Percentiles rank a stretch among this genome's conserved stretches.
phyloP scores from a whole-genome alignment of 2,113 vertebrate genomes.

The Tachuris rubrigastra region DNA sequence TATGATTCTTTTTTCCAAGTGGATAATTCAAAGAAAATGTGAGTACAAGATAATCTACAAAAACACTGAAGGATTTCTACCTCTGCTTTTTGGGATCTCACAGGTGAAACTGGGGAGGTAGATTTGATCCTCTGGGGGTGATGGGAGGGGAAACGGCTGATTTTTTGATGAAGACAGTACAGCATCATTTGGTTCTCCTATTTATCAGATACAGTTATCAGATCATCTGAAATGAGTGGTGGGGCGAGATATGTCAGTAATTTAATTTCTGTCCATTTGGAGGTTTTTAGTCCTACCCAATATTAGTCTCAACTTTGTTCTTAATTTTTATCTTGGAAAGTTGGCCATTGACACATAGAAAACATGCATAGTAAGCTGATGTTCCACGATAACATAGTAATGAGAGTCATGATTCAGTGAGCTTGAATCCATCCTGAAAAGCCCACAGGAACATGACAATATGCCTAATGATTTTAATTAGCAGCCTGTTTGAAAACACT shows the following conservation, averaged over 20 bases:
- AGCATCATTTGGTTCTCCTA: not conserved
- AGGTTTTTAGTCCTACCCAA: not conserved
- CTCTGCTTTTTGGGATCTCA: not conserved
- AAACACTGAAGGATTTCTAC: not conserved
- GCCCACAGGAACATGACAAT: not conserved
- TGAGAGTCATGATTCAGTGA: not conserved
- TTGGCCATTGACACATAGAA: not conserved
- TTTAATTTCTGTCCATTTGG: not conserved
- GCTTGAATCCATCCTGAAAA: not conserved
- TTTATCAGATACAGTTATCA: not conserved
- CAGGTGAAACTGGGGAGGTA: not conserved
- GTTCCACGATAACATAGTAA: not conserved
- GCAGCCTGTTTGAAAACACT: not conserved
- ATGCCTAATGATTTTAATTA: not conserved
- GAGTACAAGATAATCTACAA: not conserved
- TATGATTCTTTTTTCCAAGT: fast-evolving
- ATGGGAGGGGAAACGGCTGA: not conserved
- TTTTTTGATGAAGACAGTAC: not conserved
- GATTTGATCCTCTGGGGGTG: not conserved
- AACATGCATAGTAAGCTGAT: not conserved
- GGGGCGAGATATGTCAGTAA: not conserved
- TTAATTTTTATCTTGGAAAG: not conserved
- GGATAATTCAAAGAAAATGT: not conserved
- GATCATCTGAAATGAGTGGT: not conserved
- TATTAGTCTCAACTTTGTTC: not conserved